Evolutionary conservation across 2,797 vertebrate genomes (phyloP).

Genomic region (Enteromius fasciolatus): DNA sequence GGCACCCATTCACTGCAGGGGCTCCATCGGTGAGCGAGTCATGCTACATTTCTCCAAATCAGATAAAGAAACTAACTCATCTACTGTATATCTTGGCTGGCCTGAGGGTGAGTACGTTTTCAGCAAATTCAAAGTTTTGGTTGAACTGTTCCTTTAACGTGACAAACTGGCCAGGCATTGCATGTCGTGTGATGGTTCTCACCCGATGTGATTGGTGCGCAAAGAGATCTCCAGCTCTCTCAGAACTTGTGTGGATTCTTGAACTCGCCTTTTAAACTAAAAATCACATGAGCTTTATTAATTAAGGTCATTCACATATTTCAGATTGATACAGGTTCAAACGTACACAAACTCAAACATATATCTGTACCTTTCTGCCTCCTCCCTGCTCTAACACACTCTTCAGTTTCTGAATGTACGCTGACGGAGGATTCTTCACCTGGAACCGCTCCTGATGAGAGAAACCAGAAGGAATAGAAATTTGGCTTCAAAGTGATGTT

Average conservation of each 20-base stretch:
- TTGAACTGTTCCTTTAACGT: background rate
- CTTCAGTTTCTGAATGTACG: slow-evolving; percentile 92
- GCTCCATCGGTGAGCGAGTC: background rate
- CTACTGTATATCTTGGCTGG: background rate
- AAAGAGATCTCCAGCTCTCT: slow-evolving; percentile 94
- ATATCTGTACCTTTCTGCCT: slow-evolving; percentile 82
- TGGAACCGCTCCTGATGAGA: slow-evolving; percentile 88
- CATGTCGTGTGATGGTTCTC: slow-evolving; percentile 55
- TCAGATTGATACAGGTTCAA: background rate
- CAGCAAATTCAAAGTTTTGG: background rate
- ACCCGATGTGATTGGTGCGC: slow-evolving; percentile 96
- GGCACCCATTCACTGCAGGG: background rate
- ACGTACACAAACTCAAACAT: background rate
- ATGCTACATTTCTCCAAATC: background rate
- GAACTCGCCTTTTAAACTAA: slow-evolving; percentile 89
- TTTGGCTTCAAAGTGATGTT: background rate
- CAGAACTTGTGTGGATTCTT: slow-evolving; percentile 90
- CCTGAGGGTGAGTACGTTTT: background rate
- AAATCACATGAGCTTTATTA: background rate
- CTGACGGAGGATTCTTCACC: slow-evolving; percentile 90
- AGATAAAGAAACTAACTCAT: background rate
- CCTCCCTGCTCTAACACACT: slow-evolving; percentile 86
- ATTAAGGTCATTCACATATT: background rate
- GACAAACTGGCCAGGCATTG: background rate
- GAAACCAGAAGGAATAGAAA: background rate